These are phyloP conservation scores for Gnatocerus cornutus DNA, from an alignment of 2,888 invertebrate species.

Conservation along the genomic window DNA sequence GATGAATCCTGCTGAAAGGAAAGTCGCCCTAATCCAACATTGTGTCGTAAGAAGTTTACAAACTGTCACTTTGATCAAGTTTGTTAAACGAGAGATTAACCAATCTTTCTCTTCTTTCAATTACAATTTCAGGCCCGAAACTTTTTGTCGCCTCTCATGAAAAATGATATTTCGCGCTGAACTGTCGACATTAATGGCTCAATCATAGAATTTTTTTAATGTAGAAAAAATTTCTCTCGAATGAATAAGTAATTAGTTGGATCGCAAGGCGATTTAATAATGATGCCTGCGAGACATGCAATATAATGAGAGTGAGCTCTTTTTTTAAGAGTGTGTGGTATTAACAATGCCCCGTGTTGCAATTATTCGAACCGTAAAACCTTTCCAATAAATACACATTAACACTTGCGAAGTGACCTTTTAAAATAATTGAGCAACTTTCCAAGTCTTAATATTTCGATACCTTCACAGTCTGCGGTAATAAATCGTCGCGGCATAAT, in stretches of 20 bases:
- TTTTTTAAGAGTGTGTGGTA: slow-evolving; percentile 17
- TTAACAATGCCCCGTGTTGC: slow-evolving; percentile 43
- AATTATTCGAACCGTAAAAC: slow-evolving; percentile 40
- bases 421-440: slow-evolving; percentile 51
- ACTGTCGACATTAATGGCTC: slow-evolving; percentile 21
- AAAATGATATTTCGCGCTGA: slow-evolving; percentile 29
- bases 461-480: slow-evolving; percentile 46
- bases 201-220: slow-evolving; percentile 21
- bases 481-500: slow-evolving; percentile 53
- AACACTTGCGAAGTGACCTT: slow-evolving; percentile 50
- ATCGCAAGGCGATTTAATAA: slow-evolving; percentile 33
- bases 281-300: slow-evolving; percentile 36
- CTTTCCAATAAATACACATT: slow-evolving; percentile 48
- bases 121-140: slow-evolving; percentile 20
- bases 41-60: slow-evolving; percentile 20
- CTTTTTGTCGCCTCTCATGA: slow-evolving; percentile 34
- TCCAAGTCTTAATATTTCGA: slow-evolving; percentile 52
- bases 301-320: slow-evolving; percentile 20
- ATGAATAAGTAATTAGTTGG: slow-evolving; percentile 32
- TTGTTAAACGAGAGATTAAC: slow-evolving; percentile 34
- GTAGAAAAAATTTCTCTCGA: slow-evolving; percentile 2
- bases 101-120: slow-evolving; percentile 35
- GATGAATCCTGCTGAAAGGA: slow-evolving; percentile 9
- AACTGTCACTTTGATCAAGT: slow-evolving; percentile 37
- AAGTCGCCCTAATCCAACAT: slow-evolving; percentile 3